These are phyloP conservation scores for Danionella dracula DNA, from an alignment of 2,797 vertebrate genomes.

Conservation along the genomic window DNA sequence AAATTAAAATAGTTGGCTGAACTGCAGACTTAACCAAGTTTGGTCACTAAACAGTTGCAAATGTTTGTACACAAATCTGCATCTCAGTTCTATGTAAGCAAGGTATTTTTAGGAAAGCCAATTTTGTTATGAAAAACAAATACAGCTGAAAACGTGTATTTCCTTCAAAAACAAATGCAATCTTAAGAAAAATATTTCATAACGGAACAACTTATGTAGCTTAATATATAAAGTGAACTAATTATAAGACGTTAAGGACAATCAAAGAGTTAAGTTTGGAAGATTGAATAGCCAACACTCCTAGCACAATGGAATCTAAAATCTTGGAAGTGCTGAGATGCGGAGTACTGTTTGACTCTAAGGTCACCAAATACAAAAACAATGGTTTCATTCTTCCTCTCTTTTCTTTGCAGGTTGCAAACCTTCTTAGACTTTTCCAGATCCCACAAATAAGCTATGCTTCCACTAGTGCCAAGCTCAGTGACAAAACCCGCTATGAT, in stretches of 20 bases:
- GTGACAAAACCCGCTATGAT: conserved; percentile 95
- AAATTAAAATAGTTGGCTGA: background rate
- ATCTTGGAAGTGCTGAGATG: no score
- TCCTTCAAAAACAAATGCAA: no score
- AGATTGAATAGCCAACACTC: no score
- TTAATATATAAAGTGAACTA: no score
- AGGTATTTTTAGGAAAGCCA: background rate
- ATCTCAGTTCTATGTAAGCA: background rate
- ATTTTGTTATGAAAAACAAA: background rate
- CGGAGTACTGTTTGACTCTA: no score
- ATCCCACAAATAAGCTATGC: conserved; percentile 99
- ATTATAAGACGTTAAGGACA: no score
- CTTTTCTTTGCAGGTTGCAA: conserved; percentile 85
- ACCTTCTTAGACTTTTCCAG: conserved; percentile 93
- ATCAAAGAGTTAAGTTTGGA: no score
- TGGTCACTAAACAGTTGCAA: background rate
- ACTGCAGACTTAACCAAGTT: background rate
- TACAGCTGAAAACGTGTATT: no score
- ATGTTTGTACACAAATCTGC: background rate
- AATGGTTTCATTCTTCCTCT: background rate
- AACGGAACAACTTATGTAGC: no score
- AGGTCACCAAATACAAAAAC: no score
- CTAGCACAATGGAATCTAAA: no score
- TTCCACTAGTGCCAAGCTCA: conserved; percentile 96
- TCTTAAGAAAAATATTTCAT: no score